Evolutionary conservation across 2,797 vertebrate species (phyloP).

Genomic region (Geotrypetes seraphini): DNA sequence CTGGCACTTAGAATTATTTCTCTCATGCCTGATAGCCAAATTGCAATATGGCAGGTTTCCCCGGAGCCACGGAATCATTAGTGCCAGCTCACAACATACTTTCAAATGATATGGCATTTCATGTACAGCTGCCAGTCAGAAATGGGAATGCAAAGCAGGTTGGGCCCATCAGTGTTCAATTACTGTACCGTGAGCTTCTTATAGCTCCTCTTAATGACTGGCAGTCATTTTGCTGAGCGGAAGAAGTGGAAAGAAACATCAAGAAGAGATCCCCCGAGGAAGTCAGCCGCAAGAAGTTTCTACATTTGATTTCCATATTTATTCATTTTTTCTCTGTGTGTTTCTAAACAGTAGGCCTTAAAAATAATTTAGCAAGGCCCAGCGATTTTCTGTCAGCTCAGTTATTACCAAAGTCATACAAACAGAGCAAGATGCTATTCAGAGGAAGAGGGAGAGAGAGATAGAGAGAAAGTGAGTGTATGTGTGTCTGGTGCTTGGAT

Average conservation of each 20-base stretch:
- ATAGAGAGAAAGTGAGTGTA: background rate
- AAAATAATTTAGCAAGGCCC: constrained; percentile 41
- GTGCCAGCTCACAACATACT: constrained; percentile 98
- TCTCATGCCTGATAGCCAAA: constrained; percentile 99
- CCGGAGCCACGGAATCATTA: constrained; percentile 95
- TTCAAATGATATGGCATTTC: constrained; percentile 99
- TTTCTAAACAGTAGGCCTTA: constrained; percentile 45
- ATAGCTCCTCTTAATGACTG: constrained; percentile 71
- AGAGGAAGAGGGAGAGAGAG: fast-evolving
- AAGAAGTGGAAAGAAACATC: constrained; percentile 55
- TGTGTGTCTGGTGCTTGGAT: too few species aligned
- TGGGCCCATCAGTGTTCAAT: constrained; percentile 84
- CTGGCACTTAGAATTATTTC: constrained; percentile 99
- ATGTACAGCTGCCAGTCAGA: constrained; percentile 99
- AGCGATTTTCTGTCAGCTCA: constrained; percentile 21
- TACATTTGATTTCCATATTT: constrained; percentile 69
- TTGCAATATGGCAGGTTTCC: constrained; percentile 99
- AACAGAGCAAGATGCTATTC: too few species aligned
- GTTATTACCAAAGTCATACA: constrained; percentile 20
- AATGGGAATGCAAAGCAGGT: constrained; percentile 85
- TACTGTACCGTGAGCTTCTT: constrained; percentile 68
- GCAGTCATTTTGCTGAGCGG: constrained; percentile 70
- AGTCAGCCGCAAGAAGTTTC: constrained; percentile 54
- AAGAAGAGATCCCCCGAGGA: constrained; percentile 62
- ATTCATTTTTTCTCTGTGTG: constrained; percentile 24